Evolutionary conservation across 1,140 invertebrate species (phyloP).

Genomic region (Acyrthosiphon pisum): DNA sequence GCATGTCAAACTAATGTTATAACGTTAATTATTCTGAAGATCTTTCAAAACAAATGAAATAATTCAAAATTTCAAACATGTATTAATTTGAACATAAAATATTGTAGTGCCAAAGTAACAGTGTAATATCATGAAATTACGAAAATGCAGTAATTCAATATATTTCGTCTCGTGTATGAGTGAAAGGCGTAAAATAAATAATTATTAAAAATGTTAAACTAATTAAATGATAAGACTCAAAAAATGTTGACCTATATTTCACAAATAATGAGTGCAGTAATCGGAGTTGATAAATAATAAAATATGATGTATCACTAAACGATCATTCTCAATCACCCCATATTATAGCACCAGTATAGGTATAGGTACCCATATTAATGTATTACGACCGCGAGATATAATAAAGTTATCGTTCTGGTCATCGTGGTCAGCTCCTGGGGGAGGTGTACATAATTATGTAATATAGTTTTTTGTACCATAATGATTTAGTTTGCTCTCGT

Average conservation of each 20-base stretch:
- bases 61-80: neutral
- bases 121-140: neutral
- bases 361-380: neutral
- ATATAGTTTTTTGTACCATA: slow-evolving; percentile 34
- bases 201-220: neutral
- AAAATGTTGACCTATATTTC: slow-evolving; percentile 24
- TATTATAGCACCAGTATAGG: neutral
- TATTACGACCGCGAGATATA: neutral
- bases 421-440: too few species aligned
- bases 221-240: neutral
- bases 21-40: neutral
- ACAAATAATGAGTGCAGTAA: neutral
- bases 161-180: neutral
- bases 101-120: neutral
- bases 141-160: neutral
- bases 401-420: too few species aligned
- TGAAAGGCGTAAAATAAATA: neutral
- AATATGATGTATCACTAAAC: neutral
- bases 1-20: neutral
- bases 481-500: slow-evolving; percentile 19
- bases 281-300: neutral
- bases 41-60: neutral
- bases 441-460: slow-evolving; percentile 35
- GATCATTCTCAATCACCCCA: neutral
- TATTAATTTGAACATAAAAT: neutral